Percentiles rank a stretch among this genome's conserved stretches.
These are phyloP conservation scores for Pentalonia nigronervosa DNA, from an alignment of 1,140 invertebrate genomes.

Conservation along the genomic window DNA sequence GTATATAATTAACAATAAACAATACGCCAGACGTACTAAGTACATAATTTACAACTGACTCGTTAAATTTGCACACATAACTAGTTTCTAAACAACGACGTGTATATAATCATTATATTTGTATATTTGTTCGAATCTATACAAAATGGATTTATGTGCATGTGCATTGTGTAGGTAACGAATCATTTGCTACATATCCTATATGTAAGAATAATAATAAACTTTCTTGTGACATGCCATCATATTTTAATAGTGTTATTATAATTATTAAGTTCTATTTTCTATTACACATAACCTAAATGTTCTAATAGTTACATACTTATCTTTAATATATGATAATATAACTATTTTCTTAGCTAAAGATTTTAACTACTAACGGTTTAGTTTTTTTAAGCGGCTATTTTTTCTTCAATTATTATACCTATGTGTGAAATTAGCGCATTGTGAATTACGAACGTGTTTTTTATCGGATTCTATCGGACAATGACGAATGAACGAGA, in stretches of 20 bases:
- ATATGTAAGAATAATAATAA: neutral
- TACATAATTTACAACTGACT: neutral
- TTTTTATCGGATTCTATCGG: neutral
- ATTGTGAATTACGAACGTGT: neutral
- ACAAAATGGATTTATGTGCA: neutral
- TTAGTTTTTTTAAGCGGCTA: neutral
- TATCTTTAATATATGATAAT: neutral
- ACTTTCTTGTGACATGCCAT: neutral
- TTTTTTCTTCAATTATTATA: neutral
- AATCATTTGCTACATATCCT: neutral
- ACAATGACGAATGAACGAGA: neutral
- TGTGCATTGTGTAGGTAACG: neutral
- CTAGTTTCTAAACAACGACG: neutral
- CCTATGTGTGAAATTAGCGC: slow-evolving; percentile 21
- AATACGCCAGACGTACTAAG: neutral
- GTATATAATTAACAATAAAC: neutral
- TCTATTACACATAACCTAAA: neutral
- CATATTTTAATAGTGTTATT: neutral
- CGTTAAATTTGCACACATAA: neutral
- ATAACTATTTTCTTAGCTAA: neutral
- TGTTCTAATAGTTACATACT: neutral
- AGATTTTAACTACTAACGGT: neutral
- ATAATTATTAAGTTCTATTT: neutral
- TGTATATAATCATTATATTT: neutral
- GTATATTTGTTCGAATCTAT: neutral